phyloP scores from a whole-genome alignment of 2,113 vertebrate genomes.

The Phalacrocorax aristotelis region DNA sequence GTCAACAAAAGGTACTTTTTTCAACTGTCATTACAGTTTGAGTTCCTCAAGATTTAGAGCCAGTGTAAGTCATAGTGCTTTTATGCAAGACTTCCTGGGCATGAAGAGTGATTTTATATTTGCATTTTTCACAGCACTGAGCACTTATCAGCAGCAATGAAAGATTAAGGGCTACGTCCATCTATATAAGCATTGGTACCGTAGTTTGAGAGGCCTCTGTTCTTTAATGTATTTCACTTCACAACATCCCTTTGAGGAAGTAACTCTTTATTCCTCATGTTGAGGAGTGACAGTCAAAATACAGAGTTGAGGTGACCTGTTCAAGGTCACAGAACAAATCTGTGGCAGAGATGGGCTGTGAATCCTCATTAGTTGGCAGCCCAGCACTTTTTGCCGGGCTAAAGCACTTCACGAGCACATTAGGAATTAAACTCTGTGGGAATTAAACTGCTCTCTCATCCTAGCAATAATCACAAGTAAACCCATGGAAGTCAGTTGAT shows the following conservation, averaged over 20 bases:
- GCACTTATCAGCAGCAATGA: not conserved
- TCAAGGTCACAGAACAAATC: not conserved
- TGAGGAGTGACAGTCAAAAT: not conserved
- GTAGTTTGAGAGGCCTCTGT: not conserved
- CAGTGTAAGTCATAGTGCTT: not conserved
- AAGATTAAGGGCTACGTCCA: not conserved
- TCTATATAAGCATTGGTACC: not conserved
- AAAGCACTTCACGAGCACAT: not conserved
- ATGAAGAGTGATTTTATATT: not conserved
- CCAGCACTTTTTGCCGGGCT: not conserved
- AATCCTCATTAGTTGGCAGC: not conserved
- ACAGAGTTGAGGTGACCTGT: not conserved
- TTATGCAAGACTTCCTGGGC: not conserved
- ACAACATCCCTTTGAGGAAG: not conserved
- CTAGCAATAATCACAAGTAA: not conserved
- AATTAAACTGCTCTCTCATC: not conserved
- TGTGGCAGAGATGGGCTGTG: not conserved
- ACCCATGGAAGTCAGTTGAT: not conserved
- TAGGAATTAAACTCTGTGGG: not conserved
- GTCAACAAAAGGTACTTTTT: not conserved
- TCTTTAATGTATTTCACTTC: not conserved
- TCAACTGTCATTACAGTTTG: not conserved
- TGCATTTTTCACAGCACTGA: slow-evolving; percentile 13
- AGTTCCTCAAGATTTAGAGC: not conserved
- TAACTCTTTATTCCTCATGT: not conserved